Evolutionary conservation across 1,140 invertebrate species (phyloP), one percentile per base, ranked within the genome.

Genomic region (Drosophila dunni): DNA sequence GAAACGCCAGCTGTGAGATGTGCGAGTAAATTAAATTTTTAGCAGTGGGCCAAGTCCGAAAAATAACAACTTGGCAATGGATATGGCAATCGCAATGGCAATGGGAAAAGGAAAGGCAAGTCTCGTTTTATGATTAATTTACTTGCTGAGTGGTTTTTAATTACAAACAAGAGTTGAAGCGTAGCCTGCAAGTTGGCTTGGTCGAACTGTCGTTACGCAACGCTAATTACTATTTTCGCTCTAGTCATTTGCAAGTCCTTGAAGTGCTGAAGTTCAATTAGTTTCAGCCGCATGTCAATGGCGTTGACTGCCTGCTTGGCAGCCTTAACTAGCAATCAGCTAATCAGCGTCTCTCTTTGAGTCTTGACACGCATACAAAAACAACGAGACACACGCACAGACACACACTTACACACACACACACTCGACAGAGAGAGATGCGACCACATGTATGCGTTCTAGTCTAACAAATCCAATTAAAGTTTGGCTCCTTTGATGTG

Each of bases 101-200:
- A 57, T 62, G 56, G 45, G 57, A 9, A 56, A 36, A 58, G 57
- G 11, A 61, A 58, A 50, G 53, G 62, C 66, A 50, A 67, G 42
- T 73, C 79, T 66, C 64, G 63, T 88, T 80, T 88, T 88, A 88
- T 88, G 84, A 88, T 88, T 89, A 89, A 88, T 88, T 88, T 78
- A 84, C 80, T 89, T 84, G 84, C 84, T 88, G 84, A 88, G 84
- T 88, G 84, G 77, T 89, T 88, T 89, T 88, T 88, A 88, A 88
- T 88, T 88, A 88, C 84, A 89, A 89, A 84, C 85, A 88, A 89
- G 84, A 89, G 77, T 80, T 84, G 73, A 75, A 70, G 71, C 69
- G 71, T 71, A 71, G 79, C 56, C 72, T 54, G 67, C 66, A 54
- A 56, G 33, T 46, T 56, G 65, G 56, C 50, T 68, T 34, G 71